Percentiles rank a stretch among this genome's conserved stretches.
Conservation (phyloP, 2,888 invertebrate genomes). For the Cryptus viduatorius region DNA sequence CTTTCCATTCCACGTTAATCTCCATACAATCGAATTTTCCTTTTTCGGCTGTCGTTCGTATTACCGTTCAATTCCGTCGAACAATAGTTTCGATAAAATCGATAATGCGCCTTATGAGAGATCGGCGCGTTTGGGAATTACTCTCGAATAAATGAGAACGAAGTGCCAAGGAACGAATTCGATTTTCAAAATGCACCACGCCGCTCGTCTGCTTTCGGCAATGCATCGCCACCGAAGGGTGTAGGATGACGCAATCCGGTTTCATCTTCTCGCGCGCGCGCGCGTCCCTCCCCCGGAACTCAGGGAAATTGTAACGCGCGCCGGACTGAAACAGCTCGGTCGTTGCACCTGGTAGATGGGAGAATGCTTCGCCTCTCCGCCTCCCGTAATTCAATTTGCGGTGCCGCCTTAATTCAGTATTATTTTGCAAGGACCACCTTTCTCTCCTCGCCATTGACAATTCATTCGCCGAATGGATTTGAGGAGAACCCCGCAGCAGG, state of each 20-base stretch:
- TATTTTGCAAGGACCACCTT: slow-evolving; percentile 50
- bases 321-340: slow-evolving; percentile 29
- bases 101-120: slow-evolving; percentile 6
- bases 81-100: slow-evolving; percentile 39
- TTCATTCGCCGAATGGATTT: slow-evolving; percentile 24
- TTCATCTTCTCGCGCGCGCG: slow-evolving; percentile 17
- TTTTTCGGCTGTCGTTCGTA: background rate
- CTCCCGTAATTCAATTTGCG: slow-evolving; percentile 62
- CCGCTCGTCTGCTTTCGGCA: background rate
- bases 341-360: slow-evolving; percentile 63
- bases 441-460: slow-evolving; percentile 32
- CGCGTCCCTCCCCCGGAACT: slow-evolving; percentile 16
- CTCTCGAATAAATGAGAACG: background rate
- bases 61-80: slow-evolving; percentile 24
- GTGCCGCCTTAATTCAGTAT: slow-evolving; percentile 56
- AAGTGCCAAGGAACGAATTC: slow-evolving; percentile 37
- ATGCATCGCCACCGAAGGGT: background rate
- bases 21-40: background rate
- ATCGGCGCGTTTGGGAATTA: slow-evolving; percentile 1
- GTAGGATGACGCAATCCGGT: slow-evolving; percentile 52
- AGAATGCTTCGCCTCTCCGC: slow-evolving; percentile 22
- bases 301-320: slow-evolving; percentile 36
- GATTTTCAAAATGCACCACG: slow-evolving; percentile 56
- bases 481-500: background rate
- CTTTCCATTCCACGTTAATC: background rate